phyloP scores from a whole-genome alignment of 2,797 vertebrate genomes.

The Pangasius krempfi region DNA sequence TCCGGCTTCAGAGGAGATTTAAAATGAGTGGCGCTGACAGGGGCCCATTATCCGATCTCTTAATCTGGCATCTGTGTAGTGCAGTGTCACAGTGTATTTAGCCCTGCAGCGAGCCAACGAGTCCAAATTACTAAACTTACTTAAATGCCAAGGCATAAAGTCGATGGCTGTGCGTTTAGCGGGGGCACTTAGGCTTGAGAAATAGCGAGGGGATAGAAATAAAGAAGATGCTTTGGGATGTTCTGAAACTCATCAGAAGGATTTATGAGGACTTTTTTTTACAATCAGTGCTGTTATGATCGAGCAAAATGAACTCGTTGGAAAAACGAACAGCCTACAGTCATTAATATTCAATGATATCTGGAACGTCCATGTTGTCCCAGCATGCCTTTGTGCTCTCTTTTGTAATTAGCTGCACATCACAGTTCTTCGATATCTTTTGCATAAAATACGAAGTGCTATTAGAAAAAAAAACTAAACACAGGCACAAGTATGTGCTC shows the following conservation, averaged over 20 bases:
- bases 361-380: neutral
- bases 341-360: neutral
- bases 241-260: neutral
- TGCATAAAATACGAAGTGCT: conserved; percentile 4
- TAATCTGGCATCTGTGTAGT: conserved; percentile 54
- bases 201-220: neutral
- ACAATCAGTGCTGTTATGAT: neutral
- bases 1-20: conserved; percentile 42
- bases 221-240: neutral
- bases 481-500: neutral
- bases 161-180: conserved; percentile 30
- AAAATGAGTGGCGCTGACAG: conserved; percentile 55
- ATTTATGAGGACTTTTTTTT: neutral
- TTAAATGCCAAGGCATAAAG: conserved; percentile 39
- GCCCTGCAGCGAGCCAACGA: conserved; percentile 42
- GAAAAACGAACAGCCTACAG: neutral
- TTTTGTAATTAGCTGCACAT: neutral
- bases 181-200: conserved; percentile 4
- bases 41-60: conserved; percentile 56
- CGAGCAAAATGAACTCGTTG: neutral
- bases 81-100: conserved; percentile 54
- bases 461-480: neutral
- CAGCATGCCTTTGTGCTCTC: neutral
- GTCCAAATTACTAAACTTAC: conserved; percentile 49
- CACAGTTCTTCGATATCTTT: neutral